Evolutionary conservation across 2,888 invertebrate genomes (phyloP).

Genomic region (Tachina grossa): DNA sequence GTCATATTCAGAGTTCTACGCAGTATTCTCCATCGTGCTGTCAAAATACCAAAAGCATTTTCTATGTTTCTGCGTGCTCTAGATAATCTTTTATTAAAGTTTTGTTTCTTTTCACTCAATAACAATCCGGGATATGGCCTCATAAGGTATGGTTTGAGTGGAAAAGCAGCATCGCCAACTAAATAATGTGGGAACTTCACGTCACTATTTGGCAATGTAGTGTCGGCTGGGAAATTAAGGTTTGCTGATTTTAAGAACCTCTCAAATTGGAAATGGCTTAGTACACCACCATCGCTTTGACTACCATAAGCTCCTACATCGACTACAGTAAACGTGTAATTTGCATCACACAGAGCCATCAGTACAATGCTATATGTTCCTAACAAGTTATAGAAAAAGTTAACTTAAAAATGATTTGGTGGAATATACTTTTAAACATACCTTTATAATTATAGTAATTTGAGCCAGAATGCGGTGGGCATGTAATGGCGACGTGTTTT

Average conservation of each 20-base stretch:
- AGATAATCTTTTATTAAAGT: slow-evolving; percentile 18
- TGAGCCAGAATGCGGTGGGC: background rate
- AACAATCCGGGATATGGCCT: slow-evolving; percentile 52
- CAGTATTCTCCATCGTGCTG: slow-evolving; percentile 29
- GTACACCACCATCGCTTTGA: too few relatives aligned
- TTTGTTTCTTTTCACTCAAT: slow-evolving; percentile 20
- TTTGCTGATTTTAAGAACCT: background rate
- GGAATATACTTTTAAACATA: slow-evolving; percentile 17
- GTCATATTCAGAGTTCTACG: slow-evolving; percentile 21
- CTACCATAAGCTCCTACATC: background rate
- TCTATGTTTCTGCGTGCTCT: slow-evolving; percentile 49
- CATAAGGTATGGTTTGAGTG: slow-evolving; percentile 48
- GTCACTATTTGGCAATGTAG: slow-evolving; percentile 15
- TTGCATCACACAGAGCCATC: slow-evolving; percentile 23
- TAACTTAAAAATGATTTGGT: background rate
- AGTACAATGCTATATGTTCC: slow-evolving; percentile 49
- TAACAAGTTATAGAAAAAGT: background rate
- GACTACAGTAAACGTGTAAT: slow-evolving; percentile 58
- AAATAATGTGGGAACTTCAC: slow-evolving; percentile 1
- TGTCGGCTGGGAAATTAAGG: slow-evolving; percentile 9
- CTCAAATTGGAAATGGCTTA: background rate
- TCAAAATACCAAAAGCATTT: slow-evolving; percentile 54
- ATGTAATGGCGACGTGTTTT: slow-evolving; percentile 61
- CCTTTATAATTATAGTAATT: slow-evolving; percentile 65
- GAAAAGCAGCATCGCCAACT: slow-evolving; percentile 52